Conservation (phyloP, 2,797 vertebrate species). For the Cryptoprocta ferox region DNA sequence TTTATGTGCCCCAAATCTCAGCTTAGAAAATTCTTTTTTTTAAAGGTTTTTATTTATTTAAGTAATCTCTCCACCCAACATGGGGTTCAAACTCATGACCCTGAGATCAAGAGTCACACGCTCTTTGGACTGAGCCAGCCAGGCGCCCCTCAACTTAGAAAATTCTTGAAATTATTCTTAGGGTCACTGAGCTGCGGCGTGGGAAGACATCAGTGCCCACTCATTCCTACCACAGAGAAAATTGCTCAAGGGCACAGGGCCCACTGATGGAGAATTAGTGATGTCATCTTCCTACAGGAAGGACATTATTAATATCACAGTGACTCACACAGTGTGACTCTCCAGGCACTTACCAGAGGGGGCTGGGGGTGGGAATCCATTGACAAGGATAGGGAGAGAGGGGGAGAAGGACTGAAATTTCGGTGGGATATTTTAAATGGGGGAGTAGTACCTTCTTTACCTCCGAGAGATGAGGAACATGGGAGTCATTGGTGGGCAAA, state of each 20-base stretch:
- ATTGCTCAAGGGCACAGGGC: neutral
- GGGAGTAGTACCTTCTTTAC: neutral
- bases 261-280: neutral
- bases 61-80: too few species aligned
- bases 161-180: neutral
- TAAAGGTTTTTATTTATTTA: too few species aligned
- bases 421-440: neutral
- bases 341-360: neutral
- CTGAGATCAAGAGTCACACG: too few species aligned
- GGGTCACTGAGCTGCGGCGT: neutral
- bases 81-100: too few species aligned
- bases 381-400: neutral
- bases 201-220: neutral
- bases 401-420: neutral
- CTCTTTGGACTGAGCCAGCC: too few species aligned
- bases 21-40: neutral
- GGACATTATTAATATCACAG: slow-evolving; percentile 24
- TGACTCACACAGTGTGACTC: slow-evolving; percentile 35
- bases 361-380: neutral
- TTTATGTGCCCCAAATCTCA: neutral
- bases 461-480: neutral
- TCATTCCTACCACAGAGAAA: neutral
- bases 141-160: neutral
- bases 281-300: neutral
- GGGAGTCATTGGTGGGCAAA: neutral